Base-by-base conservation (phyloP, 2,888 invertebrate species). In the Tachina fera region DNA sequence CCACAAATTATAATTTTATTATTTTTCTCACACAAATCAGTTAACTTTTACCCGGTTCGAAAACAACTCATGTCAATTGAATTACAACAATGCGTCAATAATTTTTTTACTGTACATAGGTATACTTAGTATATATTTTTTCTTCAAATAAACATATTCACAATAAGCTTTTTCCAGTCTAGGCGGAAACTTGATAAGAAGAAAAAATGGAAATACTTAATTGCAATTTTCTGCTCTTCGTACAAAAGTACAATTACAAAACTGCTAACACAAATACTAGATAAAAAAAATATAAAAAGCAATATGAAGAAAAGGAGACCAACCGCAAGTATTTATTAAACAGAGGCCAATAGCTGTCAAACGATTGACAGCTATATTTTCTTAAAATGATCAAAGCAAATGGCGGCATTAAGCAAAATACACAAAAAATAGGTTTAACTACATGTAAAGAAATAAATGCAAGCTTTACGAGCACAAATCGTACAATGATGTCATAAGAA, bases 341-440 rank as follows among this genome's bases (percentile, higher is more conserved):
- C 86, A 83, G 86, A 83, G 86, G 83, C 86, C 86, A 76, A 86
- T 83, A 83, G 76, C 83, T 86, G 86, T 83, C 86, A 83, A 68
- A 45, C 41, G 11, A 76, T 11, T 83, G 86, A 86, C 86, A 86
- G 83, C 83, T 86, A 79, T 84, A 86, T 86, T 86, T 83, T 83
- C 60, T 72, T n/a, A 56, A 77, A 76, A 43, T 77, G 79, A 86
- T 86, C 86, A 86, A 86, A 86, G 76, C 72, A 86, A 83, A 83
- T 86, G 86, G 86, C 86, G 83, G 53, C 31, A 19, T 22, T 47
- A n/a, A 58, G 10, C 10, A 45, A 14, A 68, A 56, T 47, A 6
- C 0, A 67, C 19, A 39, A 68, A 51, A 11, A 61, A 61, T 45
- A 13, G n/a, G 3, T 19, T 63, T 43, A 13, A 0, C 13, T 19